Evolutionary conservation across 92 coral and sea anemone species (phyloP), one percentile per base, ranked within the genome.

Genomic region (Anthopleura xanthogrammica): DNA sequence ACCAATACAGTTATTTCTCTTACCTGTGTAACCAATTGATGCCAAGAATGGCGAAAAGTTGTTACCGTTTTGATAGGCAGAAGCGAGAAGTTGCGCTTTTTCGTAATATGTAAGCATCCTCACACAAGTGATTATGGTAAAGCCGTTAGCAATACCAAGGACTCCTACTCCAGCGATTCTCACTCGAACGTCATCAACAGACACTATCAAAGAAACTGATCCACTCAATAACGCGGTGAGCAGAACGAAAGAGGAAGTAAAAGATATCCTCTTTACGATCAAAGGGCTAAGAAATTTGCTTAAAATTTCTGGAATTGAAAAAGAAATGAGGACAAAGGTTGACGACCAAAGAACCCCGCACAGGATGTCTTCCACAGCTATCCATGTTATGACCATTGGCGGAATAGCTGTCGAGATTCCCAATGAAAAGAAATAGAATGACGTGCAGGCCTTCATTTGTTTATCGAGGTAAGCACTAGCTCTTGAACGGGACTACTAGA

Each of bases 351-450:
- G 52, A 17, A 16, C 4, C 10, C 78, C 78, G 12, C 50, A 42
- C 2, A 75, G 55, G 57, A 75, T 75, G 16, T 75, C 78, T 75
- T 75, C 78, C 6, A 22, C 12, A 50, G 58, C 78, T 11, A 75
- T 42, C 78, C 78, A 75, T 75, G 24, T 43, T 7, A 75, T 14
- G 4, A 50, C 57, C 23, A 36, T 9, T 6, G 55, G 40, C 1
- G 57, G 9, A 7, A 75, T n/a, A 2, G 52, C 1, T 2, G 57
- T 75, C 78, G 39, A 75, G 0, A 75, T 1, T 16, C 78, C 78
- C 9, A 75, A 23, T 12, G 39, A 19, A 2, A 75, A 43, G 55
- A 75, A 75, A 75, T 22, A 75, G 7, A 75, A 75, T 0, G 12
- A 0, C 5, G 74, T 68, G 6, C 5, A 46, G 50, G 50, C 9